Percentiles rank a stretch among this genome's conserved stretches.
Evolutionary conservation across 2,797 vertebrate genomes (phyloP).

Genomic region (Fratercula arctica): DNA sequence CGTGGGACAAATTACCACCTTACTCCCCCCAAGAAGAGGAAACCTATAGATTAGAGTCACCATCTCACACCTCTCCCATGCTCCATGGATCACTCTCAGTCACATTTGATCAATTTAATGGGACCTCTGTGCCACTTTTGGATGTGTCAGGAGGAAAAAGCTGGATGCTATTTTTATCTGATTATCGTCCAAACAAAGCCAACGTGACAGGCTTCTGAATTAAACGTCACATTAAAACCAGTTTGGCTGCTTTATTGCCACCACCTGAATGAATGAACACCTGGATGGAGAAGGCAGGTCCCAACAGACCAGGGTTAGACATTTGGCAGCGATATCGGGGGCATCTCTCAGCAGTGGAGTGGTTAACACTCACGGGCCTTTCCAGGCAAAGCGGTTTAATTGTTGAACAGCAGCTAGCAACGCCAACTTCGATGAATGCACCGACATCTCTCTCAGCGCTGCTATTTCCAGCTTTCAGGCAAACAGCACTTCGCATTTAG

Average conservation of each 20-base stretch:
- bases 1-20: not conserved
- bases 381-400: constrained; percentile 15
- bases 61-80: not conserved
- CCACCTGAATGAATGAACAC: constrained; percentile 31
- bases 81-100: not conserved
- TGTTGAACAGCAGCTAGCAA: not conserved
- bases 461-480: constrained; percentile 45
- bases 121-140: not conserved
- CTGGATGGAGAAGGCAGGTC: constrained; percentile 65
- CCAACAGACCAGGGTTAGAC: constrained; percentile 42
- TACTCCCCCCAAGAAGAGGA: not conserved
- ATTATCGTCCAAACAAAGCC: not conserved
- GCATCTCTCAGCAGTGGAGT: constrained; percentile 50
- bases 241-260: constrained; percentile 59
- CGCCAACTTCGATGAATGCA: not conserved
- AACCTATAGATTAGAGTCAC: not conserved
- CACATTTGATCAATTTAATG: not conserved
- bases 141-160: not conserved
- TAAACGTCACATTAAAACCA: constrained; percentile 6
- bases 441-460: not conserved
- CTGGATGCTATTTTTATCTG: not conserved
- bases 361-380: constrained; percentile 30
- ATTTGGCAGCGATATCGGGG: constrained; percentile 7
- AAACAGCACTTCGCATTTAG: constrained; percentile 31
- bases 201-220: not conserved